phyloP scores from a whole-genome alignment of 2,888 invertebrate genomes.

The Lomographa bimaculata region DNA sequence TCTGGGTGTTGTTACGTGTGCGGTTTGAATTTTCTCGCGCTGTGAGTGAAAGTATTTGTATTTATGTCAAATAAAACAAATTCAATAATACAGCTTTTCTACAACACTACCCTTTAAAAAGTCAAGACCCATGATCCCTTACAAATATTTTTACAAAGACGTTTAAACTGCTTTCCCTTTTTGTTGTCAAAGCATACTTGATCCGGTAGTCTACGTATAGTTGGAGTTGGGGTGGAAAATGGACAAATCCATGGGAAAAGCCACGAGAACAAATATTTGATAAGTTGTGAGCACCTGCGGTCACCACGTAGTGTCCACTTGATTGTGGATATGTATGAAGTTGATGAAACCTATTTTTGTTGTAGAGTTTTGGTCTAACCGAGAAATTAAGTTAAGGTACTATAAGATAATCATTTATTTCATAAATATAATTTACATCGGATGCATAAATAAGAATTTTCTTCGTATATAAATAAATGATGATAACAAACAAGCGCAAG shows the following conservation, averaged over 20 bases:
- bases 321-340: slow-evolving; percentile 41
- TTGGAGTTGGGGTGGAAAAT: slow-evolving; percentile 50
- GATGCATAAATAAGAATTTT: neutral
- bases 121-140: slow-evolving; percentile 35
- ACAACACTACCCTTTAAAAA: slow-evolving; percentile 22
- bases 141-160: slow-evolving; percentile 62
- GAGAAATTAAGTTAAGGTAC: too few relatives aligned
- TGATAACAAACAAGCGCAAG: too few relatives aligned
- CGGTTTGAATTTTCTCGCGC: too few relatives aligned
- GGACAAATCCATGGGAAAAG: slow-evolving; percentile 71
- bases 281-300: slow-evolving; percentile 77
- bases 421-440: too few relatives aligned
- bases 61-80: too few relatives aligned
- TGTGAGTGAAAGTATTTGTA: too few relatives aligned
- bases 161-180: slow-evolving; percentile 54
- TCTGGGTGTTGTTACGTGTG: too few relatives aligned
- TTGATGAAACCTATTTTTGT: slow-evolving; percentile 30
- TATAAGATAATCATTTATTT: too few relatives aligned
- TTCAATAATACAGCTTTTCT: too few relatives aligned
- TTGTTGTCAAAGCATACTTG: slow-evolving; percentile 81
- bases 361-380: too few relatives aligned
- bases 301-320: slow-evolving; percentile 68
- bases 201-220: slow-evolving; percentile 72
- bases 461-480: too few relatives aligned
- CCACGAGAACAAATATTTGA: slow-evolving; percentile 78